Evolutionary conservation across 2,888 invertebrate species (phyloP).

Genomic region (Loripinus fragilis): DNA sequence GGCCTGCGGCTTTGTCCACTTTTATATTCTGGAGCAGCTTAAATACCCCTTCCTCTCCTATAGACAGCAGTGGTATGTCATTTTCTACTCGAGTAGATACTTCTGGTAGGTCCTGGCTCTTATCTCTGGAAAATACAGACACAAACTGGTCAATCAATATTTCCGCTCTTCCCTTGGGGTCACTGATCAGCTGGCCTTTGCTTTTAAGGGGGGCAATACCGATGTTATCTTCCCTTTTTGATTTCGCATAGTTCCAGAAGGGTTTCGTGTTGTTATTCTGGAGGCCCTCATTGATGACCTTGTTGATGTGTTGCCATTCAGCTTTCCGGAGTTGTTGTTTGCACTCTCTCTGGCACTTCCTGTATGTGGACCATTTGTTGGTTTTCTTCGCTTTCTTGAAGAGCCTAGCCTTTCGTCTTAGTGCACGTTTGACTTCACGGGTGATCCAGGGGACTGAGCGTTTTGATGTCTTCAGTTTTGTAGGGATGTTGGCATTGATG

Average conservation of each 20-base stretch:
- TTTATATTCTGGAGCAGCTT: not conserved
- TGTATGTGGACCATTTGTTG: conserved; percentile 39
- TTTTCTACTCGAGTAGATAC: not conserved
- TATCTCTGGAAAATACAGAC: conserved; percentile 25
- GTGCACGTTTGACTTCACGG: conserved; percentile 14
- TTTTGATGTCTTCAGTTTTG: conserved; percentile 21
- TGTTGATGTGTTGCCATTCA: conserved; percentile 36
- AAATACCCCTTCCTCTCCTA: not conserved
- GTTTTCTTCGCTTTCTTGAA: conserved; percentile 42
- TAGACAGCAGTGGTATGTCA: not conserved
- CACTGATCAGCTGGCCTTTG: conserved; percentile 15
- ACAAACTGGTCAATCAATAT: conserved; percentile 43
- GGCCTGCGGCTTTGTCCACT: not conserved
- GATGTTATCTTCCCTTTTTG: conserved; percentile 23
- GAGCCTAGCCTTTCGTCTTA: conserved; percentile 31
- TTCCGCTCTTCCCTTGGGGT: conserved; percentile 41
- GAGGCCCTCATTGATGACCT: conserved; percentile 40
- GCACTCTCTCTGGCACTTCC: conserved; percentile 30
- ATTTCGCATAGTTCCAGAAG: conserved; percentile 36
- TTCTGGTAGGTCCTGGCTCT: no score
- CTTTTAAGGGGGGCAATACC: conserved; percentile 33
- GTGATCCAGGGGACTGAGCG: conserved; percentile 30
- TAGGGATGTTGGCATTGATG: conserved; percentile 1
- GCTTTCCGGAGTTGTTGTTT: conserved; percentile 28
- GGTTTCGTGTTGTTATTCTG: conserved; percentile 49